Conservation (phyloP, 2,113 vertebrate species). For the Coturnix japonica region DNA sequence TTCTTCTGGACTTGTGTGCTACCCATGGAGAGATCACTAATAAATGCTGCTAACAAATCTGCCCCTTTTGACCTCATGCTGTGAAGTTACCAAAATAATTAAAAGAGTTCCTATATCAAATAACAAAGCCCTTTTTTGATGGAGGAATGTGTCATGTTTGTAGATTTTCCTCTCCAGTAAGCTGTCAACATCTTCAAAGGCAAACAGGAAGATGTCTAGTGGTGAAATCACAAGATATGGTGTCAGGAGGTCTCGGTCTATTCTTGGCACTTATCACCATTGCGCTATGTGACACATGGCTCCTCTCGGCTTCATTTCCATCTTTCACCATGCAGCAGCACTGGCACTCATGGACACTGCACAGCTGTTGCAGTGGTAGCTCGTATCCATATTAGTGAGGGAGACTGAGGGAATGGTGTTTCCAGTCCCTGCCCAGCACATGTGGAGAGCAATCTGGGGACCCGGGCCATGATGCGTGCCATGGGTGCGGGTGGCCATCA, state of each 20-base stretch:
- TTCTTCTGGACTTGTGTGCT: background rate
- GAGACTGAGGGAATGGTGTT: background rate
- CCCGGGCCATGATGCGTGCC: background rate
- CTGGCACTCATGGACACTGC: background rate
- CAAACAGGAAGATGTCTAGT: conserved; percentile 50
- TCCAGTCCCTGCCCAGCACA: background rate
- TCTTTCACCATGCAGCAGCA: background rate
- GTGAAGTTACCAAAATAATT: conserved; percentile 80
- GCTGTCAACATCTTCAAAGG: conserved; percentile 70
- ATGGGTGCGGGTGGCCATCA: background rate
- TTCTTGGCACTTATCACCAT: background rate
- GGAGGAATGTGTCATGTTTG: conserved; percentile 75
- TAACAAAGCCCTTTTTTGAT: conserved; percentile 70
- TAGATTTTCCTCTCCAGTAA: conserved; percentile 73
- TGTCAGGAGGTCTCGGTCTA: conserved; percentile 48
- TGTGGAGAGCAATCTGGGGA: background rate
- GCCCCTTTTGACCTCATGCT: conserved; percentile 68
- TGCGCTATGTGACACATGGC: background rate
- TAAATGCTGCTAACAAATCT: conserved; percentile 68
- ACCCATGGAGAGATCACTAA: conserved; percentile 19
- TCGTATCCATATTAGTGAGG: background rate
- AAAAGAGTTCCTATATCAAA: conserved; percentile 77
- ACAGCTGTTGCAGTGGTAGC: background rate
- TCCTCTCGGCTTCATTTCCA: background rate
- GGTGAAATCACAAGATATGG: conserved; percentile 35